Base-by-base conservation (phyloP, 2,888 invertebrate genomes). In the Thecocarcelia acutangulata region DNA sequence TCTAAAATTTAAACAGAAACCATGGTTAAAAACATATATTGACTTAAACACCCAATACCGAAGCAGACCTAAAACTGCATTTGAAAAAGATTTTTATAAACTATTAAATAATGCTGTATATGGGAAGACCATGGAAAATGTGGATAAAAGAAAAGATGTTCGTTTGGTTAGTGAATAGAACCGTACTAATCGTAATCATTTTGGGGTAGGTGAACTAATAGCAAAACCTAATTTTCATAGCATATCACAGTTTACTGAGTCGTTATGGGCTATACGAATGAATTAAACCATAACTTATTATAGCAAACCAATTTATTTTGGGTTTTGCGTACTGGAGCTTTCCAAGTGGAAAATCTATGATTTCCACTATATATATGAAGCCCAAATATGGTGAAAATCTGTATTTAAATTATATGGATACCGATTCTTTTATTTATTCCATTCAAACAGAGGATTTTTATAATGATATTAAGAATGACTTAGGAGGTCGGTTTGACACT, bases 1-100 rank as follows among this genome's bases (percentile, higher is more conserved):
- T 37, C 58, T 58, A 0, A 9, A 37, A 4, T 58, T 58, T 19
- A 58, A 58, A 2, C 58, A 58, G 12, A 40, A 37, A 1, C 42
- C 42, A 21, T 59, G 59, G 59, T 21, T 59, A 19, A 59, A 59
- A 21, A 42, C 17, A 4, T 48, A 48, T 1, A 48, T 48, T 59
- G 42, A 59, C 21, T 59, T 59, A 19, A 59, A 58, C 17, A 48
- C 40, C 6, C 6, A 40, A n/a, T 33, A 56, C 33, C 28, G 56
- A 28, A 28, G 12, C 2, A 28, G 3, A n/a, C 12, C 56, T 15
- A 56, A 37, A 37, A 58, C 9, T 11, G 3, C 28, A 4, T 58
- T 58, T 19, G 40, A 40, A 58, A 40, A 58, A 56, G 17, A 37
- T 15, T 56, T 56, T 37, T 56, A 17, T 37, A 56, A 56, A n/a